Evolutionary conservation across 2,113 vertebrate genomes (phyloP).

Genomic region (Ammospiza caudacuta): DNA sequence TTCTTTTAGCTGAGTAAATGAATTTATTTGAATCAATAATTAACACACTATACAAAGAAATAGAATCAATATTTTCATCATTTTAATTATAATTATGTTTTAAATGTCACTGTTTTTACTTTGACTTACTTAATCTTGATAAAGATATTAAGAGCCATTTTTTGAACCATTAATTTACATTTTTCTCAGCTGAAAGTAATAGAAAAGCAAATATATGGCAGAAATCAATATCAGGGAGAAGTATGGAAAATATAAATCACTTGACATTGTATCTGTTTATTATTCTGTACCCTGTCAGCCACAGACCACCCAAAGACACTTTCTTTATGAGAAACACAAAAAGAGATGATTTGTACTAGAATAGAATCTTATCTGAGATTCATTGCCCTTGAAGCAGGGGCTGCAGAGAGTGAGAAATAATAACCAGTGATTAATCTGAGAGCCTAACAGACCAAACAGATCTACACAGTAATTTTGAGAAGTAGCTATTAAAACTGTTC

Average conservation of each 20-base stretch:
- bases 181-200: constrained; percentile 23
- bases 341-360: neutral
- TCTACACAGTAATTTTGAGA: neutral
- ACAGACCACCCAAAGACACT: neutral
- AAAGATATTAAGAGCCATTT: neutral
- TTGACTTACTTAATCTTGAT: constrained; percentile 26
- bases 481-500: neutral
- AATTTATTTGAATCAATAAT: neutral
- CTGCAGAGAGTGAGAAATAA: neutral
- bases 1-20: neutral
- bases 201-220: constrained; percentile 29
- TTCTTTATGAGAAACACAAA: neutral
- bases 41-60: neutral
- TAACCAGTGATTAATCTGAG: neutral
- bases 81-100: constrained; percentile 14
- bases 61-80: neutral
- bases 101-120: constrained; percentile 29
- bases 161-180: constrained; percentile 39
- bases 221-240: constrained; percentile 23
- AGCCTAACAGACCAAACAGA: neutral
- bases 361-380: neutral
- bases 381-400: neutral
- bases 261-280: constrained; percentile 11
- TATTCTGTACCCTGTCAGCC: neutral
- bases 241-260: neutral